These are phyloP conservation scores for Nothobranchius furzeri DNA, from an alignment of 2,113 vertebrate species.

Conservation along the genomic window DNA sequence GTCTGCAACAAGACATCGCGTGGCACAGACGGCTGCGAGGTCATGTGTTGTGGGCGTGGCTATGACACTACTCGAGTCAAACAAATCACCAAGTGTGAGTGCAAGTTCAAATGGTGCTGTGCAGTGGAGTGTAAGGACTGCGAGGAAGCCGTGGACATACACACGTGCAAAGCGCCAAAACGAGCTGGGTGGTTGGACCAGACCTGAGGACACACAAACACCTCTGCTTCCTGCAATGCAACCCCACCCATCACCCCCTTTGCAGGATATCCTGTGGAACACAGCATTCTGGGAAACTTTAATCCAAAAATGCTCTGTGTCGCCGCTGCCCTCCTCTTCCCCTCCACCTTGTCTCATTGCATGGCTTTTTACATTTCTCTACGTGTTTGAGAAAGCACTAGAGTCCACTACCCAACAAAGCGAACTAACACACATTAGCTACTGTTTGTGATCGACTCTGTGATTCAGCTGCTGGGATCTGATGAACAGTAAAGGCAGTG, in stretches of 20 bases:
- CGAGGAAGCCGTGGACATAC: constrained; percentile 92
- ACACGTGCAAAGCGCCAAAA: constrained; percentile 96
- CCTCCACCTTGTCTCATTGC: constrained; percentile 73
- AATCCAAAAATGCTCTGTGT: constrained; percentile 70
- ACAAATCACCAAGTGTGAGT: constrained; percentile 92
- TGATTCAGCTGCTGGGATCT: constrained; percentile 50
- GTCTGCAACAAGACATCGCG: constrained; percentile 92
- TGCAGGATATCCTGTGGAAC: constrained; percentile 75
- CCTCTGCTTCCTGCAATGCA: constrained; percentile 68
- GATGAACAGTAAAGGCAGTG: constrained; percentile 57
- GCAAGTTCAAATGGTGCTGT: constrained; percentile 97
- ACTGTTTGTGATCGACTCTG: constrained; percentile 57
- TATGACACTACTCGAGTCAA: constrained; percentile 94
- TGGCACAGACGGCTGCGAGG: constrained; percentile 94
- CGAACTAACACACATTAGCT: constrained; percentile 76
- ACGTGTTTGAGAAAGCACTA: constrained; percentile 85
- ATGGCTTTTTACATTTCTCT: constrained; percentile 80
- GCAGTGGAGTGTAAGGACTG: constrained; percentile 97
- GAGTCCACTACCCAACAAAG: constrained; percentile 72
- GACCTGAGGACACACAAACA: constrained; percentile 78
- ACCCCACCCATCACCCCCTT: constrained; percentile 59
- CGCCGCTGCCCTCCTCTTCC: constrained; percentile 51
- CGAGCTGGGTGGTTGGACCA: constrained; percentile 94
- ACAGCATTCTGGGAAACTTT: constrained; percentile 82
- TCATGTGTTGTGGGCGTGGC: constrained; percentile 98